phyloP scores from a whole-genome alignment of 2,797 vertebrate species.

The Bucorvus abyssinicus region DNA sequence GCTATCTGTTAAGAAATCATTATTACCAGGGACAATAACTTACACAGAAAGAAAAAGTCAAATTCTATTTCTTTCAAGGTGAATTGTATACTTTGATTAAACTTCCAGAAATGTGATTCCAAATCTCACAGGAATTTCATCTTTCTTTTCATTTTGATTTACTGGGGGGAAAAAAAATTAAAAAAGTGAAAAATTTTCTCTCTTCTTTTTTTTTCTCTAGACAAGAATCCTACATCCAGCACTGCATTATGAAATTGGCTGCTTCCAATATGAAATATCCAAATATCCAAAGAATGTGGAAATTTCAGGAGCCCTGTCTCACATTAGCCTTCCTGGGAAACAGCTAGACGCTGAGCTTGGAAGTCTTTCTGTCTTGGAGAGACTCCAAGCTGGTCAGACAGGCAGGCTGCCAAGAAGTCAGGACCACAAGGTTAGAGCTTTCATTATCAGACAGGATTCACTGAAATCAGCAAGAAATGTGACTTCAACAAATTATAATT shows the following conservation, averaged over 20 bases:
- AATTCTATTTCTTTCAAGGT: constrained; percentile 22
- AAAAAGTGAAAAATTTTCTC: neutral
- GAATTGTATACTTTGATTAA: neutral
- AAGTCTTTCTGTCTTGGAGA: neutral
- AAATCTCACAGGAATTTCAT: neutral
- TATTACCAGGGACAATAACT: neutral
- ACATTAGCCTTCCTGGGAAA: neutral
- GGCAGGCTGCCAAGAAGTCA: neutral
- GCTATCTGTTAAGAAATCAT: constrained; percentile 33
- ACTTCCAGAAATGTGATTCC: neutral
- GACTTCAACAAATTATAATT: neutral
- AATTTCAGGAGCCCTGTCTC: too few relatives aligned
- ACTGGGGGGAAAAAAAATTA: neutral
- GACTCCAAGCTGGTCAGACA: neutral
- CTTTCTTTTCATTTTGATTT: neutral
- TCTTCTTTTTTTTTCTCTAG: neutral
- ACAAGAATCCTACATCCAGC: too few relatives aligned
- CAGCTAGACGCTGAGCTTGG: neutral
- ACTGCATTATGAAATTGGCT: too few relatives aligned
- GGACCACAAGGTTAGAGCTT: neutral
- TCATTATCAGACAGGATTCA: neutral
- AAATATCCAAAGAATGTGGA: too few relatives aligned
- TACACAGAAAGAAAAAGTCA: neutral
- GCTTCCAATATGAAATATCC: too few relatives aligned
- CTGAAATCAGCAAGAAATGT: neutral